A percentile compares a stretch with the other conserved stretches of the same genome.
These are phyloP conservation scores for Minunthozetes semirufus DNA, from an alignment of 2,888 invertebrate genomes.

Conservation along the genomic window DNA sequence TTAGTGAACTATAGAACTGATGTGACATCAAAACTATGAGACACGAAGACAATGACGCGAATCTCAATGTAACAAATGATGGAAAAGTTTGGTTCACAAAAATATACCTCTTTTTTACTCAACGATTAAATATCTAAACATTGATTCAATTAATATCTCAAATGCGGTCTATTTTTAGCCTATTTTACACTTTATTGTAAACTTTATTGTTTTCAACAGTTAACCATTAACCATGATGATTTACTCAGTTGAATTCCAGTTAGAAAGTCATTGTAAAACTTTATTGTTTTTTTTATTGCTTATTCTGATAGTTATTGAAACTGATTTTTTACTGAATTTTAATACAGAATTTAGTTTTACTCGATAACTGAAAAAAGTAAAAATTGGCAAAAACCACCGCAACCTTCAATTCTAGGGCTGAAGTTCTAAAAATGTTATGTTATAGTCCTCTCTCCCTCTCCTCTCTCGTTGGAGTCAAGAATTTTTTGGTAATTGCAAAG, in stretches of 20 bases:
- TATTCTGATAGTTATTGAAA: too few species aligned
- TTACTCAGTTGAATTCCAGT: too few species aligned
- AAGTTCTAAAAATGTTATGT: not conserved
- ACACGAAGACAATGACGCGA: conserved; percentile 14
- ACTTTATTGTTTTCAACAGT: too few species aligned
- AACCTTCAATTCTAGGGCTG: conserved; percentile 6
- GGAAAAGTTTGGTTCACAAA: conserved; percentile 3
- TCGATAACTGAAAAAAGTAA: not conserved
- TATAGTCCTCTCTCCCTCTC: not conserved
- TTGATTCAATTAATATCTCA: not conserved
- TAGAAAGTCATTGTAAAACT: not conserved
- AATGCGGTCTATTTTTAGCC: not conserved
- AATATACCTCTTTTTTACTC: not conserved
- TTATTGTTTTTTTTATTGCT: not conserved
- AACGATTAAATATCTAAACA: not conserved
- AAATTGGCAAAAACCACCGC: not conserved
- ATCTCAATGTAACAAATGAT: conserved; percentile 11
- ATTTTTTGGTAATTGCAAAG: not conserved
- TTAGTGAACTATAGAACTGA: not conserved
- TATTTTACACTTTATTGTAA: too few species aligned
- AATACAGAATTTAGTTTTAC: too few species aligned
- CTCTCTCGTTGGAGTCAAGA: not conserved
- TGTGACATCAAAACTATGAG: conserved; percentile 13
- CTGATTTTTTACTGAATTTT: too few species aligned
- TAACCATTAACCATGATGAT: too few species aligned